Conservation (phyloP, 2,888 invertebrate genomes). For the Trissonchulus latispiculum region DNA sequence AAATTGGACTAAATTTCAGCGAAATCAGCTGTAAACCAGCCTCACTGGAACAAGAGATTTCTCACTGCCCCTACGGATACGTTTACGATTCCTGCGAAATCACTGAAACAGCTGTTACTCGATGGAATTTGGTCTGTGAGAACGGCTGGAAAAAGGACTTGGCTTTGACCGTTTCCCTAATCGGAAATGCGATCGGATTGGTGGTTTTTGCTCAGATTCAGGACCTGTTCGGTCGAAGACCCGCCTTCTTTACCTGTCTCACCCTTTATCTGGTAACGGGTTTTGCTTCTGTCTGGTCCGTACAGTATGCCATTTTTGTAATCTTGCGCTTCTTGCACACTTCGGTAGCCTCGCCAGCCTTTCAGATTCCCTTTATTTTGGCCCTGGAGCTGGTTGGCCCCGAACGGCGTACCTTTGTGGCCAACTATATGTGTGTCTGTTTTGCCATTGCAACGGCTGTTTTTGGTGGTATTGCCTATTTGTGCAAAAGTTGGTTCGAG, state of each 20-base stretch:
- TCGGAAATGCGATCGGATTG: constrained; percentile 11
- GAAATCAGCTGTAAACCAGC: neutral
- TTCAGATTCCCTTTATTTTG: constrained; percentile 20
- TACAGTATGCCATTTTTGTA: neutral
- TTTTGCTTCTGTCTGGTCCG: neutral
- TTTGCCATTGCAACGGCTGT: constrained; percentile 5
- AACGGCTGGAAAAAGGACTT: neutral
- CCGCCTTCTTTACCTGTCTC: constrained; percentile 15
- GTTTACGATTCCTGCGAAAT: neutral
- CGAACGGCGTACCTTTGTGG: constrained; percentile 11
- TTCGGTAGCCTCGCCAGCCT: neutral
- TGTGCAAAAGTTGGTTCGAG: constrained; percentile 20
- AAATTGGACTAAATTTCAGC: neutral
- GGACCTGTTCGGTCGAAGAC: constrained; percentile 11
- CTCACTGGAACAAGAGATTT: neutral
- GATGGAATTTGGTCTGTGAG: constrained; percentile 8
- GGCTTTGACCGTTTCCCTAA: neutral
- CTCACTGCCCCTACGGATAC: constrained; percentile 2
- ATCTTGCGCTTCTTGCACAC: neutral
- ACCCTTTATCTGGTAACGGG: neutral
- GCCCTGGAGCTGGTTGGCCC: constrained; percentile 23
- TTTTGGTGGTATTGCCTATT: constrained; percentile 15
- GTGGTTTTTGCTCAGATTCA: constrained; percentile 11
- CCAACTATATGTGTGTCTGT: constrained; percentile 18
- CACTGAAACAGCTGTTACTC: neutral